A percentile compares a stretch with the other conserved stretches of the same genome.
Evolutionary conservation across 2,888 invertebrate genomes (phyloP).

Genomic region (Volucella bombylans): DNA sequence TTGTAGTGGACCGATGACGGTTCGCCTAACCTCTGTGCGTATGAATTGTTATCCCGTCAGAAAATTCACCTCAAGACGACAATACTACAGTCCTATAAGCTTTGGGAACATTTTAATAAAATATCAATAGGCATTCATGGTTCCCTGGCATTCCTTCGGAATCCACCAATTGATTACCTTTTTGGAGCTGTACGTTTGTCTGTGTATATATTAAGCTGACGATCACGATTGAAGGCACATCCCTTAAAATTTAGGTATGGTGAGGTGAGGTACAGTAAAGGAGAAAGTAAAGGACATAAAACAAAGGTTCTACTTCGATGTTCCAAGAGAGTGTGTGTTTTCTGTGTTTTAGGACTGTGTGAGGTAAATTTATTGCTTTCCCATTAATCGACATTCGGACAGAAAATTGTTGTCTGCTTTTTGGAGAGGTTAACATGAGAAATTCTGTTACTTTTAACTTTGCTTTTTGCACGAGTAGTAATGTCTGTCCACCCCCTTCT

Average conservation of each 20-base stretch:
- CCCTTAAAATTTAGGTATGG: conserved; percentile 22
- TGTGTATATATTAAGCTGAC: conserved; percentile 1
- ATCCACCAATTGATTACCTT: conserved; percentile 36
- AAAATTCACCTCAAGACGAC: conserved; percentile 13
- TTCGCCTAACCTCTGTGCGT: conserved; percentile 16
- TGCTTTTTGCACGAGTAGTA: too few species aligned
- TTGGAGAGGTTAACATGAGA: conserved; percentile 13
- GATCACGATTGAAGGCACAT: conserved; percentile 63
- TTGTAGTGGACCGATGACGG: conserved; percentile 10
- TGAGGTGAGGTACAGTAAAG: not conserved
- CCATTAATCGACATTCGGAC: conserved; percentile 66
- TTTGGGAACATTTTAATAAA: conserved; percentile 61
- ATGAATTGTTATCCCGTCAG: conserved; percentile 39
- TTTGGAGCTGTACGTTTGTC: not conserved
- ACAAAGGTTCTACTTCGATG: conserved; percentile 63
- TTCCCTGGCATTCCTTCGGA: conserved; percentile 15
- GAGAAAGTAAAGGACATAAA: conserved; percentile 24
- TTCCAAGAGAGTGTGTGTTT: conserved; percentile 18
- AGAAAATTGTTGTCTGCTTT: conserved; percentile 55
- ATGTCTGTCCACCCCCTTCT: conserved; percentile 5
- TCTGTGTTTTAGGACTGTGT: conserved; percentile 16
- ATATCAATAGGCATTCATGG: conserved; percentile 45
- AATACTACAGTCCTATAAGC: conserved; percentile 3
- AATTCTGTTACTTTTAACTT: conserved; percentile 25
- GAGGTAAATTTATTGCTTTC: conserved; percentile 59